A percentile compares a stretch with the other conserved stretches of the same genome.
phyloP scores from a whole-genome alignment of 2,113 vertebrate species.

The Hippocampus abdominalis region DNA sequence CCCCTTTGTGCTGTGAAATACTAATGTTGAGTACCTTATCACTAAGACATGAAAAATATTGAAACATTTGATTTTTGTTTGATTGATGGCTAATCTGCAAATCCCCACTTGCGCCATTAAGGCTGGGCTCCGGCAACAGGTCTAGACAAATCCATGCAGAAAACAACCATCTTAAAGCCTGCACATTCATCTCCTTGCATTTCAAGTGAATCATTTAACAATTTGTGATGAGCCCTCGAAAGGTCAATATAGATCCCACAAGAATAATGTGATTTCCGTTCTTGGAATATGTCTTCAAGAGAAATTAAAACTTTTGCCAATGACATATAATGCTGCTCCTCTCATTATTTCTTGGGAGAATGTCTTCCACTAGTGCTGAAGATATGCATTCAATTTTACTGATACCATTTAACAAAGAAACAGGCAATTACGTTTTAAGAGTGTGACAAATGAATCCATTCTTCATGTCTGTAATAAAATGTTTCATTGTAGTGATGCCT shows the following conservation, averaged over 20 bases:
- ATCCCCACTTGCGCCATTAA: too few species aligned
- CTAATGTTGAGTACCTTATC: too few species aligned
- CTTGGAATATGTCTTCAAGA: not conserved
- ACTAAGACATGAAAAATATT: too few species aligned
- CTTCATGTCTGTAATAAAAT: not conserved
- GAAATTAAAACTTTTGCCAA: not conserved
- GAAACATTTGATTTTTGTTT: too few species aligned
- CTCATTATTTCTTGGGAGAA: not conserved
- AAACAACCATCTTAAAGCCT: not conserved
- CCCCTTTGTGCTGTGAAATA: too few species aligned
- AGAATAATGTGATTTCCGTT: not conserved
- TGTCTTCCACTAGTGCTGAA: not conserved
- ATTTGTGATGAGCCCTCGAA: not conserved
- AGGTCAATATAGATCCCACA: not conserved
- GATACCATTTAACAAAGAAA: not conserved
- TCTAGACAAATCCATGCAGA: not conserved
- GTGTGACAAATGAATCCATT: not conserved
- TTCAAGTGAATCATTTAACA: not conserved
- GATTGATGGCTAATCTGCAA: too few species aligned
- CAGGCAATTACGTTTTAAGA: not conserved
- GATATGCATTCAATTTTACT: conserved; percentile 1
- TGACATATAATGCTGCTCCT: not conserved
- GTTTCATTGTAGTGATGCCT: not conserved
- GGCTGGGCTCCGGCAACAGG: too few species aligned
- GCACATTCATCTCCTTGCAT: not conserved